Evolutionary conservation across 2,888 invertebrate genomes (phyloP), one percentile per base, ranked within the genome.

Genomic region (Megalurothrips usitatus): DNA sequence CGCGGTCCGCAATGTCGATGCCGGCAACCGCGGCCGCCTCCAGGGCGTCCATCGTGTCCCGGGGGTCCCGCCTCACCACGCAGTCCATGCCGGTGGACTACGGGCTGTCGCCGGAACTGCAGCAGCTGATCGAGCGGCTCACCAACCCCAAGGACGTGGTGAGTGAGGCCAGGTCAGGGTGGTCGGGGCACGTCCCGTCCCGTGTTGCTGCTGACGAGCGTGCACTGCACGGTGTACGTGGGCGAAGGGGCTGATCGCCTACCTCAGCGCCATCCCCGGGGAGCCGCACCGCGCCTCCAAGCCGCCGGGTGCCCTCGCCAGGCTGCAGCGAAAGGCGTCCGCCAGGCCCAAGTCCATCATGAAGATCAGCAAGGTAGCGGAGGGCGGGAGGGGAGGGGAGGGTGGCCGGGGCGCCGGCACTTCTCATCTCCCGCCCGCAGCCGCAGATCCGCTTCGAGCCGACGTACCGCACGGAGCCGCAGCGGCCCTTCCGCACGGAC

Each of bases 231-330:
- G n/a, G 9, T 63, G 1, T 11, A 23, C 11, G 11, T 19, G n/a
- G 63, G 23, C 23, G 26, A 19, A 68, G 68, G 68, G 68, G n/a
- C 68, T 68, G 23, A 68, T 68, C 68, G 68, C 68, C n/a, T 68
- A 68, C 68, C 23, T 68, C 23, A 68, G 68, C 68, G 68, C 68
- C 26, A 68, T 68, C 68, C 68, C 68, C n/a, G 68, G 68, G 68
- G 68, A 68, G 68, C 68, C 68, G 23, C 68, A 23, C 68, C n/a
- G 68, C 68, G 68, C 68, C 23, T 23, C 23, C 23, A 19, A 23
- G 23, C 68, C 68, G 68, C 68, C 68, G 1, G 26, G 23, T 6
- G 68, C 68, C 26, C 11, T 68, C 68, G 23, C n/a, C n/a, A 68
- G 23, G 68, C 68, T 68, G 68, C 68, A 68, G 68, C 68, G 23